Base-by-base conservation (phyloP, 2,797 vertebrate species). In the Parauchenoglanis ngamensis region DNA sequence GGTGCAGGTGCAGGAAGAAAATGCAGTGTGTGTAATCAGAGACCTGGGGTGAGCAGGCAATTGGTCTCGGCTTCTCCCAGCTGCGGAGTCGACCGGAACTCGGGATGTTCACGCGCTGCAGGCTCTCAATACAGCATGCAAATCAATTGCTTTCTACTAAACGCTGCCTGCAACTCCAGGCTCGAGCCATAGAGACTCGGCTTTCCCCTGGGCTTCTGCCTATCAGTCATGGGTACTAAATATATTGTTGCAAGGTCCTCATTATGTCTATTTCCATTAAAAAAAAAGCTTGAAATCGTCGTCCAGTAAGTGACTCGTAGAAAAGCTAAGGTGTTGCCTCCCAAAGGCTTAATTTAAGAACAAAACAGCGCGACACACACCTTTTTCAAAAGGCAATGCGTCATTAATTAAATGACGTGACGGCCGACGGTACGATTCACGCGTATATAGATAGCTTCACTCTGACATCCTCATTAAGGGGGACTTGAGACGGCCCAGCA, bases 381-480 rank as follows among this genome's bases (percentile, higher is more conserved):
- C 83, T 85, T 87, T 49, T 65, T 44, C 79, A 67, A 21, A 76
- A 79, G 86, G 31, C 84, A 54, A 82, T 2, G 67, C 72, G 75
- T 3, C 35, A 79, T 82, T 72, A 87, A 89, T 89, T 85, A 89
- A 49, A 31, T 86, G 61, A 81, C 10, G 15, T 86, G 81, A 86
- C 90, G 87, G 67, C 84, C 80, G 70, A 85, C 2, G 86, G 40
- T 84, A 68, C 73, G 84, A 82, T 88, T 56, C 84, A 40, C 44
- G 54, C 49, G 57, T 76, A 88, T 49, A 68, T 35, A 82, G 75
- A 80, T 44, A 85, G 49, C 49, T 68, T 49, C 49, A 21, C 35
- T 46, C 78, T 10, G 63, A 90, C 85, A 57, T 80, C 67, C 25
- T 84, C 76, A 57, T 89, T 87, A 90, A 88, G 85, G 57, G 67